These are phyloP conservation scores for Pelvicachromis taeniatus DNA, from an alignment of 2,113 vertebrate species.

Conservation along the genomic window DNA sequence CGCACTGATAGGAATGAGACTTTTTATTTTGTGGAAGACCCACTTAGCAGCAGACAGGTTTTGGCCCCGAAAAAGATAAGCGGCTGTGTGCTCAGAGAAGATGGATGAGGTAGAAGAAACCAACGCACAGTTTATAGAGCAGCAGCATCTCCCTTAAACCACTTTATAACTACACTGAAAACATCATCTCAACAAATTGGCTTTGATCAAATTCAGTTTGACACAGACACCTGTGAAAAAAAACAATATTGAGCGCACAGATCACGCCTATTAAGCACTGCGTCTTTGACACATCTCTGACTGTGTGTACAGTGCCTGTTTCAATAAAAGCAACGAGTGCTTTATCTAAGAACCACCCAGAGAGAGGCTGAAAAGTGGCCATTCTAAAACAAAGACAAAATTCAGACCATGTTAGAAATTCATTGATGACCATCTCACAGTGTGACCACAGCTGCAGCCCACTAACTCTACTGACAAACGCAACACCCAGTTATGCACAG, in stretches of 20 bases:
- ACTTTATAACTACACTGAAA: neutral
- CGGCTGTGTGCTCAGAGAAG: neutral
- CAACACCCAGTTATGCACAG: no score
- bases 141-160: neutral
- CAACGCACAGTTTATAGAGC: neutral
- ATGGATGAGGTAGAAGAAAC: conserved; percentile 34
- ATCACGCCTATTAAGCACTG: neutral
- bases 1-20: neutral
- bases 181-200: neutral
- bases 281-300: neutral
- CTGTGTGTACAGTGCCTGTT: neutral
- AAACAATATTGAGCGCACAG: neutral
- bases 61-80: neutral
- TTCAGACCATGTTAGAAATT: neutral
- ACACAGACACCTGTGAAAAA: neutral
- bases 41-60: conserved; percentile 9
- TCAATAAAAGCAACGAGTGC: neutral
- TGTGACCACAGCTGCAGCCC: neutral
- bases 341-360: rapidly evolving
- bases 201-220: neutral
- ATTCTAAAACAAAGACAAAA: neutral
- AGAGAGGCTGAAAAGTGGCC: rapidly evolving
- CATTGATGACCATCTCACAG: neutral
- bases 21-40: conserved; percentile 11
- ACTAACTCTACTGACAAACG: no score